Percentiles rank a stretch among this genome's conserved stretches.
These are phyloP conservation scores for Lasiurus borealis DNA, from an alignment of 2,113 vertebrate species.

Conservation along the genomic window DNA sequence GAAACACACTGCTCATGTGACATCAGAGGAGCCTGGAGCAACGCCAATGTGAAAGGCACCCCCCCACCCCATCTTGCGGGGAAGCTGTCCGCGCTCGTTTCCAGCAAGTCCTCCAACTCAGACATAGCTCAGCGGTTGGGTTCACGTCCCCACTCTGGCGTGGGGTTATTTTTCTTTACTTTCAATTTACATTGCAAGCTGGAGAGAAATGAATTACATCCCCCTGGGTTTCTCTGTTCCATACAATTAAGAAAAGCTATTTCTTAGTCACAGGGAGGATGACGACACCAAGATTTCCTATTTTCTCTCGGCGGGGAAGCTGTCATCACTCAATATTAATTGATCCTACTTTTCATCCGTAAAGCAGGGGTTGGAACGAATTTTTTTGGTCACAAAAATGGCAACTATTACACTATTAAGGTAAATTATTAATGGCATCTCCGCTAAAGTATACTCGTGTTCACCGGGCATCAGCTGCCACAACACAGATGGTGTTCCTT, in stretches of 20 bases:
- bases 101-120: neutral
- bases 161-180: slow-evolving; percentile 59
- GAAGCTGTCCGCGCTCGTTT: neutral
- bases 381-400: slow-evolving; percentile 78
- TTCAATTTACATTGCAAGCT: slow-evolving; percentile 74
- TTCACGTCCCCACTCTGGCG: neutral
- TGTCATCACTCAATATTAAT: slow-evolving; percentile 78
- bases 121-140: neutral
- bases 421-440: slow-evolving; percentile 67
- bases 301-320: slow-evolving; percentile 74
- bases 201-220: slow-evolving; percentile 72
- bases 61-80: neutral
- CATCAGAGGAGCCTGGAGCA: neutral
- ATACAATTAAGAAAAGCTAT: slow-evolving; percentile 76
- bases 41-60: no score
- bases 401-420: slow-evolving; percentile 66
- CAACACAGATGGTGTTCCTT: neutral
- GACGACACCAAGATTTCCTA: slow-evolving; percentile 73
- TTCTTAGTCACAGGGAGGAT: slow-evolving; percentile 74
- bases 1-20: neutral
- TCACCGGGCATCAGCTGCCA: neutral
- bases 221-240: slow-evolving; percentile 72
- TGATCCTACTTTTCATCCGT: slow-evolving; percentile 79
- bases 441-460: slow-evolving; percentile 1
- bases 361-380: slow-evolving; percentile 59